These are phyloP conservation scores for Peromyscus eremicus DNA, from an alignment of 2,797 vertebrate species.

Conservation along the genomic window DNA sequence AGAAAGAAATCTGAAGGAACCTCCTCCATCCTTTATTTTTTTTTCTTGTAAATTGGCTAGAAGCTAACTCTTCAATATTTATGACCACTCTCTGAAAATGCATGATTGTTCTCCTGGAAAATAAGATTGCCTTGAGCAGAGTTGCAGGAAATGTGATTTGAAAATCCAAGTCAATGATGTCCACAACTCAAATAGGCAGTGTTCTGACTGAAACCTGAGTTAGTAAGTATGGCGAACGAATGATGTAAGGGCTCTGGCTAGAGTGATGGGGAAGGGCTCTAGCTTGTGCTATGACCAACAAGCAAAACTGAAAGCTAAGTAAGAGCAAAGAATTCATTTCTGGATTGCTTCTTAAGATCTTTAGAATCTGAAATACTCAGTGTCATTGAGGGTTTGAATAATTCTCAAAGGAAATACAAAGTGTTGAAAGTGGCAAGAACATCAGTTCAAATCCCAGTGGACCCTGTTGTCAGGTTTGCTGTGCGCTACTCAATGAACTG, in stretches of 20 bases:
- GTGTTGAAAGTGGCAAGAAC: slow-evolving; percentile 1
- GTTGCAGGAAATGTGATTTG: slow-evolving; percentile 73
- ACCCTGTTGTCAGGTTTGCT: background rate
- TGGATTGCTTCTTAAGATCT: slow-evolving; percentile 12
- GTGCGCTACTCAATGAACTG: background rate
- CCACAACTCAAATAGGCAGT: slow-evolving; percentile 36
- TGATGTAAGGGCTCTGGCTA: slow-evolving; percentile 35
- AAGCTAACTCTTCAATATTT: slow-evolving; percentile 77
- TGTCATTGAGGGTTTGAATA: background rate
- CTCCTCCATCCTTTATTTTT: background rate
- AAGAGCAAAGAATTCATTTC: background rate
- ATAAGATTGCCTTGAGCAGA: slow-evolving; percentile 71
- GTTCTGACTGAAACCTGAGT: slow-evolving; percentile 58
- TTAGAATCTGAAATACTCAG: background rate
- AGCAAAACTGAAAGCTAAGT: slow-evolving; percentile 47
- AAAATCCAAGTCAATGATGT: slow-evolving; percentile 71
- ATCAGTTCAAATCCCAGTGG: background rate
- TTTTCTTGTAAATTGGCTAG: slow-evolving; percentile 65
- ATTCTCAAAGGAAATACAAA: slow-evolving; percentile 44
- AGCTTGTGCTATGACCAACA: background rate
- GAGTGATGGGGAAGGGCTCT: background rate
- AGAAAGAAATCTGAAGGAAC: slow-evolving; percentile 68
- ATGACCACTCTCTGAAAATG: slow-evolving; percentile 71
- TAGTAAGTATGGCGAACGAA: slow-evolving; percentile 42
- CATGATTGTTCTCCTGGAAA: slow-evolving; percentile 71